Percentiles rank a stretch among this genome's conserved stretches.
These are phyloP conservation scores for Epinephelus malabaricus DNA, from an alignment of 2,797 vertebrate genomes.

Conservation along the genomic window DNA sequence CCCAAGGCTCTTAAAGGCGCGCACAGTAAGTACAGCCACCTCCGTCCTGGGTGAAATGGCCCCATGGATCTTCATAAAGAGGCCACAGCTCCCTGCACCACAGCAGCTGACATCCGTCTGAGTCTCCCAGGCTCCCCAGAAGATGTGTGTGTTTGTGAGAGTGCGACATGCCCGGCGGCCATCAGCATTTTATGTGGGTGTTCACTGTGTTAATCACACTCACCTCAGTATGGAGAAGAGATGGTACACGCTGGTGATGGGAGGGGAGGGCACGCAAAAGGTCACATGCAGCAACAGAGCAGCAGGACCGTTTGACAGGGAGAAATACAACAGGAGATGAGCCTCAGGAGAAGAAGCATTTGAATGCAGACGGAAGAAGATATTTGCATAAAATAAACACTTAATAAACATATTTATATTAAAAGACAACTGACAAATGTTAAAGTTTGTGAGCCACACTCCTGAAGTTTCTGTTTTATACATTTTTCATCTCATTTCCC, in stretches of 20 bases:
- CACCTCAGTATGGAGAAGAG: constrained; percentile 31
- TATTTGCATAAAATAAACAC: not conserved
- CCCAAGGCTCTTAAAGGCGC: constrained; percentile 38
- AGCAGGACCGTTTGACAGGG: constrained; percentile 26
- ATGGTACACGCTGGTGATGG: constrained; percentile 9
- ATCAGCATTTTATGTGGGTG: constrained; percentile 24
- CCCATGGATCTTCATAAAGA: constrained; percentile 72
- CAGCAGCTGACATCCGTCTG: constrained; percentile 56
- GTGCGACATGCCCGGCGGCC: constrained; percentile 17
- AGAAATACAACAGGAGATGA: constrained; percentile 6
- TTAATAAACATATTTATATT: not conserved
- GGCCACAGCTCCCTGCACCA: constrained; percentile 42
- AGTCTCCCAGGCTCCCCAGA: constrained; percentile 40
- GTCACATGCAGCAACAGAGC: constrained; percentile 19
- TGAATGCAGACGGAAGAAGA: not conserved
- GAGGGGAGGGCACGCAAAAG: constrained; percentile 30
- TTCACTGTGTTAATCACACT: constrained; percentile 33
- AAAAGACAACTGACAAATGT: not conserved
- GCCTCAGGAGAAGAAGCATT: not conserved
- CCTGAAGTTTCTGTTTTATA: not conserved
- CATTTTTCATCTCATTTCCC: not conserved
- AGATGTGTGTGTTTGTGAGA: constrained; percentile 26
- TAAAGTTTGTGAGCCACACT: not conserved
- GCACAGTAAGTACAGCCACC: constrained; percentile 49
- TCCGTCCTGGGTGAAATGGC: constrained; percentile 48